Percentiles rank a stretch among this genome's conserved stretches.
These are phyloP conservation scores for Pheucticus melanocephalus DNA, from an alignment of 2,113 vertebrate genomes.

Conservation along the genomic window DNA sequence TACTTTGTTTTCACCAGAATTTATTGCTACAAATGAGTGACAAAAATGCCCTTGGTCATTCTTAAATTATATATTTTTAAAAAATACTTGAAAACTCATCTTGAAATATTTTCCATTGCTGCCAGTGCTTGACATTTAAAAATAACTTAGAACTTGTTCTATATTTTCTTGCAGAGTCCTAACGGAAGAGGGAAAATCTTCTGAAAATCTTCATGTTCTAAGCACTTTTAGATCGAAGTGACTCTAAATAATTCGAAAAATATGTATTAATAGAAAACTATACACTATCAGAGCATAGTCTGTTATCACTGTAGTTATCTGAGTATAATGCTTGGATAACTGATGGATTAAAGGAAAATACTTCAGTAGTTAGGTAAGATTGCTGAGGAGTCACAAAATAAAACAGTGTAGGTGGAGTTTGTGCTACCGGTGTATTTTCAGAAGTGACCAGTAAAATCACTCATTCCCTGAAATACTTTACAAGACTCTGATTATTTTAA, in stretches of 20 bases:
- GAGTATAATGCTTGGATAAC: background rate
- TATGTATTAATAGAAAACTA: background rate
- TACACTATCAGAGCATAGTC: fast-evolving
- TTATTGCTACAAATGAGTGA: background rate
- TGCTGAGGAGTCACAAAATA: background rate
- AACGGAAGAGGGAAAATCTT: background rate
- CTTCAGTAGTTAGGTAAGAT: background rate
- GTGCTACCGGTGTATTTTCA: background rate
- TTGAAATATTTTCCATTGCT: background rate
- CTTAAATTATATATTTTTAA: background rate
- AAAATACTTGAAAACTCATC: background rate
- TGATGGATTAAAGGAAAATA: background rate
- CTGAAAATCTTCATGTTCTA: background rate
- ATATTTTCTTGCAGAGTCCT: background rate
- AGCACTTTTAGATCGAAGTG: background rate
- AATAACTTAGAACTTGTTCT: background rate
- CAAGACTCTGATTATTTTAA: background rate
- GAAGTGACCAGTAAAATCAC: background rate
- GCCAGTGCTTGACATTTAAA: background rate
- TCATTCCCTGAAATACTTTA: background rate
- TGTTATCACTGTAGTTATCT: background rate
- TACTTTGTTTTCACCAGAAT: background rate
- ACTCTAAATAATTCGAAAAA: background rate
- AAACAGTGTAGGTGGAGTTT: background rate
- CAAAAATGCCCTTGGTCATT: background rate